Evolutionary conservation across 2,797 vertebrate species (phyloP), one percentile per base, ranked within the genome.

Genomic region (Tinamus major): DNA sequence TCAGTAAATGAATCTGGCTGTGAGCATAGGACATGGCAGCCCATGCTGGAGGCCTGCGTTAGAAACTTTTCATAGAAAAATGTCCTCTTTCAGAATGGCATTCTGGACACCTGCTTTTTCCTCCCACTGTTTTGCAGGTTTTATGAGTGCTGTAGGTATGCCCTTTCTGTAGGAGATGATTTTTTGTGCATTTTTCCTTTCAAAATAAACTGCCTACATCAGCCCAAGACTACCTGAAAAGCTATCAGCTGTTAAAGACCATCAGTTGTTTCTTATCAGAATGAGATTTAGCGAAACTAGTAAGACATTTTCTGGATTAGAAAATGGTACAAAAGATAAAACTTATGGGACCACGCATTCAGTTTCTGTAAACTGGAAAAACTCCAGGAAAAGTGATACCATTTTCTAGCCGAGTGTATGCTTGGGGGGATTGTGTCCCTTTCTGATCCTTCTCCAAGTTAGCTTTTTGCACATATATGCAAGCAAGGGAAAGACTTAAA

Each of bases 341-440:
- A 31, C 1, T 18, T 10, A 55, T 23, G 10, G 13, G 4, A 3
- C 5, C 23, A 63, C 7, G 46, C 0, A 8, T 65, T 80, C 17
- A 37, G 4, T 8, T 12, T 1, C 16, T 72, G 18, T 24, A 76
- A 59, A 53, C 4, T 55, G 26, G 17, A 69, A 75, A 70, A 76
- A 6, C 3, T 49, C 6, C 23, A 46, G 6, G 13, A 8, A 84
- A 81, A 79, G 17, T 4, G n/a, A 33, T 35, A 3, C 4, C 3
- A 19, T 3, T 31, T 62, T 31, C 53, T 9, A 3, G 29, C 20
- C 72, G 10, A 79, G 8, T 1, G 12, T 13, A 1, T 4, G 33
- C n/a, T 68, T 69, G 55, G 26, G 19, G 6, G 6, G 19, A 46
- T 3, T 7, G 4, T 24, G 35, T n/a, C 13, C 3, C 9, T 63